These are phyloP conservation scores for Etheostoma spectabile DNA, from an alignment of 2,113 vertebrate species.

Conservation along the genomic window DNA sequence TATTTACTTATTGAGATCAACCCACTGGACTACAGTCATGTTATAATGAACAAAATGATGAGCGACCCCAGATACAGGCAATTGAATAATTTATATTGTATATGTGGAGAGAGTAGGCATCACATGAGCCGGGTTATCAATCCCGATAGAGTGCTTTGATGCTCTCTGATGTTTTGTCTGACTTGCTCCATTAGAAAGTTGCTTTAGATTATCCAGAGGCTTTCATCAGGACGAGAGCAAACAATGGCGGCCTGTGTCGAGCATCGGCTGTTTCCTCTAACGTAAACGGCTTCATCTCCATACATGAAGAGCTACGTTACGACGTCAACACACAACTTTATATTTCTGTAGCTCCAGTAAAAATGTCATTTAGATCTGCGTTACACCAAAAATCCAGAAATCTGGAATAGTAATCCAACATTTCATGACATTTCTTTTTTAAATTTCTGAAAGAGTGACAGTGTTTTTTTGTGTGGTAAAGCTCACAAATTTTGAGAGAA, in stretches of 20 bases:
- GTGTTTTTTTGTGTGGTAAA: too few relatives aligned
- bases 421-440: too few relatives aligned
- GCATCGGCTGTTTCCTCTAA: neutral
- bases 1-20: neutral
- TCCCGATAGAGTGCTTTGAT: conserved; percentile 36
- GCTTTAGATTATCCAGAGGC: neutral
- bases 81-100: conserved; percentile 8
- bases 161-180: conserved; percentile 46
- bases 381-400: too few relatives aligned
- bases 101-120: conserved; percentile 31
- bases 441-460: too few relatives aligned
- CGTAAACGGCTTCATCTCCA: neutral
- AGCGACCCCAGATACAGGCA: too few relatives aligned
- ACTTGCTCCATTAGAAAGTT: conserved; percentile 27
- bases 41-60: neutral
- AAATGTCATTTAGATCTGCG: neutral
- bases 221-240: conserved; percentile 27
- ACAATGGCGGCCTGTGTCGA: neutral
- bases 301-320: neutral
- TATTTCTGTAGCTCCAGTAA: neutral
- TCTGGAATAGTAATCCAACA: too few relatives aligned
- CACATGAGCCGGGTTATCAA: conserved; percentile 27
- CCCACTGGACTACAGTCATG: neutral
- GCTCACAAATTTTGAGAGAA: too few relatives aligned
- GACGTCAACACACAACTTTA: neutral